Base-by-base conservation (phyloP, 2,797 vertebrate species). In the Urophycis tenuis region DNA sequence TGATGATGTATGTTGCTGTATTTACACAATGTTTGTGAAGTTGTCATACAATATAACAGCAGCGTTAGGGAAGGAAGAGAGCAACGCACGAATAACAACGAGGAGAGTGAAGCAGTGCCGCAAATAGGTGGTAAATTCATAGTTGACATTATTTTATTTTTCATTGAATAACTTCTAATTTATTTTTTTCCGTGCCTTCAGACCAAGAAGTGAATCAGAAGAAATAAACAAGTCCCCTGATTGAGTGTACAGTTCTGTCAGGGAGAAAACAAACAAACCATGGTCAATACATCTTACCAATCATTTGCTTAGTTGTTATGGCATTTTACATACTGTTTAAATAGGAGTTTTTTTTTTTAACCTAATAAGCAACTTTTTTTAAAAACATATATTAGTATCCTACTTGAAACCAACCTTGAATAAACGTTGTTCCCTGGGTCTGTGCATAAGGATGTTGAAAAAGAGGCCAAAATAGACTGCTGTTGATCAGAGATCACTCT, bases 101-200 rank as follows among this genome's bases (percentile, higher is more conserved):
- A 15, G 5, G 22, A 49, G 19, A 60, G 49, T 6, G 35, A 72
- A 80, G 45, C 76, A 14, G 3, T 6, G 74, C 29, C 5, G 67
- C 5, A 89, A 90, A 87, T 36, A 81, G 34, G 82, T 81, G 35
- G 25, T 76, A 85, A 81, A 81, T 14, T 71, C 81, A 84, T 88
- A 83, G 88, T 89, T 90, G 80, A 88, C 86, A 92, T 89, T 91
- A 89, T 93, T 93, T 93, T 92, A 92, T 92, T 93, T 89, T 91
- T 90, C 87, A 91, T 92, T 92, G 85, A 92, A 92, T 91, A 92
- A 79, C 89, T 91, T 91, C 89, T 90, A 92, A 80, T 80, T 87
- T 85, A 86, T 80, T 32, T 73, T 53, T 77, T 81, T 74, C 83
- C 83, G 87, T 92, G 90, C 90, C 91, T 89, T 91, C 88, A 91